Evolutionary conservation across 2,888 invertebrate species (phyloP).

Genomic region (Teinopalpus imperialis): DNA sequence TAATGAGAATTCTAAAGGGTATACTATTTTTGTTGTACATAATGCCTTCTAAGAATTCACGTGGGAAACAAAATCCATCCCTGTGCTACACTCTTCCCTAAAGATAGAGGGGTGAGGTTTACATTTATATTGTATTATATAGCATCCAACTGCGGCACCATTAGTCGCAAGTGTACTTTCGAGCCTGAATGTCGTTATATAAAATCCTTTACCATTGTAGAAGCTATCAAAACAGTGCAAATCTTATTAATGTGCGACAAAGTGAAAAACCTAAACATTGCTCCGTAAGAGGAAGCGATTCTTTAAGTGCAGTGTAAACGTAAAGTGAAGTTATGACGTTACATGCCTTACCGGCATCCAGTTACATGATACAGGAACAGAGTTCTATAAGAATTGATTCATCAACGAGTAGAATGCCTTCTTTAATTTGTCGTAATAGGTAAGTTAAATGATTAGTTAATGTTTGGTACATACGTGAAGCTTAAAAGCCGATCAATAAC

Average conservation of each 20-base stretch:
- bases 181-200: slow-evolving; percentile 70
- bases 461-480: slow-evolving; percentile 35
- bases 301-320: slow-evolving; percentile 54
- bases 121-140: slow-evolving; percentile 42
- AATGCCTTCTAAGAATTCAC: no score
- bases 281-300: slow-evolving; percentile 50
- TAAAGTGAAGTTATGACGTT: slow-evolving; percentile 80
- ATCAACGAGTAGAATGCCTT: slow-evolving; percentile 79
- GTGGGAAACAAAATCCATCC: slow-evolving; percentile 35
- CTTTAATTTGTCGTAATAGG: slow-evolving; percentile 85
- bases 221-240: slow-evolving; percentile 42
- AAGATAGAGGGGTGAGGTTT: slow-evolving; percentile 50
- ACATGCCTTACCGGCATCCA: slow-evolving; percentile 72
- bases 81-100: no score
- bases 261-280: slow-evolving; percentile 54
- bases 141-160: slow-evolving; percentile 47
- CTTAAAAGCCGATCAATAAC: slow-evolving; percentile 33
- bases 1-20: no score
- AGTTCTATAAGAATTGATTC: slow-evolving; percentile 72
- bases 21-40: no score
- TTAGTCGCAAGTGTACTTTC: slow-evolving; percentile 53
- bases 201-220: slow-evolving; percentile 42
- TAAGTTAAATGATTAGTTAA: slow-evolving; percentile 62
- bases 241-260: slow-evolving; percentile 48
- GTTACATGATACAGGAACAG: slow-evolving; percentile 72